A percentile compares a stretch with the other conserved stretches of the same genome.
Evolutionary conservation across 2,797 vertebrate species (phyloP).

Genomic region (Crypturellus tataupa): DNA sequence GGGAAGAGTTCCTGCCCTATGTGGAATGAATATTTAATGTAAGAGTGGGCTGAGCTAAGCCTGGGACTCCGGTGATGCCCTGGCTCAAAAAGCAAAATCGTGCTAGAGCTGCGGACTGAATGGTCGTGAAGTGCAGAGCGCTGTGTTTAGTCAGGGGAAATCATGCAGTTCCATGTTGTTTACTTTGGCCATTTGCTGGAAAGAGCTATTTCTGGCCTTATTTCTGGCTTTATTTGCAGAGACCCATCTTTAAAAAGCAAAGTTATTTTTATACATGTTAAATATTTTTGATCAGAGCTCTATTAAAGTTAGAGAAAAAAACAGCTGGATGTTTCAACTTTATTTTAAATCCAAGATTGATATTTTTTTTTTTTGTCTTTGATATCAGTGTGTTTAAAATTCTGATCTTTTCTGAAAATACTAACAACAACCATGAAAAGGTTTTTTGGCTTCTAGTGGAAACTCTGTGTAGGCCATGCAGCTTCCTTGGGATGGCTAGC

Average conservation of each 20-base stretch:
- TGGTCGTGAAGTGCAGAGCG: constrained; percentile 31
- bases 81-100: constrained; percentile 37
- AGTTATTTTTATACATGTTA: constrained; percentile 11
- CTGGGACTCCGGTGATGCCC: constrained; percentile 35
- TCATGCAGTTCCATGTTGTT: constrained; percentile 35
- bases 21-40: constrained; percentile 30
- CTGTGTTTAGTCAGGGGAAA: constrained; percentile 19
- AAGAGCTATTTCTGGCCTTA: neutral
- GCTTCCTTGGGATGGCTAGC: neutral
- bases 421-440: neutral
- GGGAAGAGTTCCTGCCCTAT: neutral
- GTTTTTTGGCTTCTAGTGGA: neutral
- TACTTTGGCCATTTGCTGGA: constrained; percentile 58
- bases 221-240: constrained; percentile 45
- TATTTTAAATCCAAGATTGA: neutral
- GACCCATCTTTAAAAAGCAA: constrained; percentile 28
- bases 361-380: neutral
- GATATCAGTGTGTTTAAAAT: neutral
- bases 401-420: neutral
- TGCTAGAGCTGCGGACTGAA: constrained; percentile 29
- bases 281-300: constrained; percentile 7
- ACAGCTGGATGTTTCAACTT: neutral
- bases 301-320: neutral
- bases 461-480: neutral
- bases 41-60: constrained; percentile 32